Percentiles rank a stretch among this genome's conserved stretches.
These are phyloP conservation scores for Macaria notata DNA, from an alignment of 2,888 invertebrate genomes.

Conservation along the genomic window DNA sequence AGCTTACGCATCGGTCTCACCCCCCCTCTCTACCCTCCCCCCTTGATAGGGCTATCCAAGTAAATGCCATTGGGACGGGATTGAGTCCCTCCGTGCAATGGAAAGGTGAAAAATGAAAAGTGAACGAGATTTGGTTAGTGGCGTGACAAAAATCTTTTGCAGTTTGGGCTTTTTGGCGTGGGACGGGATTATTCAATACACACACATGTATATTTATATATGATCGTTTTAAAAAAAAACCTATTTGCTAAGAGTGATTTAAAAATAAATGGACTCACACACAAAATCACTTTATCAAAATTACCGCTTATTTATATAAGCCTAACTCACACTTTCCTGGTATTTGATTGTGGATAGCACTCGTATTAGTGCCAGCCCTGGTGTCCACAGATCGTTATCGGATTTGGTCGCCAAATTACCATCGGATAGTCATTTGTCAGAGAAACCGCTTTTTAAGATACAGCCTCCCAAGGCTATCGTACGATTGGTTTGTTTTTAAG, in stretches of 20 bases:
- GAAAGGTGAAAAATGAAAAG: slow-evolving; percentile 1
- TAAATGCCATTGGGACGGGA: slow-evolving; percentile 4
- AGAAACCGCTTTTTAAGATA: slow-evolving; percentile 6
- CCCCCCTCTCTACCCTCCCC: not conserved
- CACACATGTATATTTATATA: too few species aligned
- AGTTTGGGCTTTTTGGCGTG: too few species aligned
- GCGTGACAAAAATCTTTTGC: not conserved
- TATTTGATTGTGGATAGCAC: not conserved
- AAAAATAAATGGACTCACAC: too few species aligned
- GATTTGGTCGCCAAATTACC: slow-evolving; percentile 13
- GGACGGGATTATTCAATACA: too few species aligned
- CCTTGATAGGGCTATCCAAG: slow-evolving; percentile 18
- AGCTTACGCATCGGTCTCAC: slow-evolving; percentile 16
- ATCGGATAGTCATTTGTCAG: slow-evolving; percentile 21
- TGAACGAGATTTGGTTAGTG: slow-evolving; percentile 1
- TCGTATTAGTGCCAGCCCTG: slow-evolving; percentile 9
- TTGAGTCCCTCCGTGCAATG: slow-evolving; percentile 11
- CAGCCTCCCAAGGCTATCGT: not conserved
- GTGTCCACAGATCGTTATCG: slow-evolving; percentile 16
- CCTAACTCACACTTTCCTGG: too few species aligned
- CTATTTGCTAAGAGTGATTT: too few species aligned
- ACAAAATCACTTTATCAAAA: too few species aligned
- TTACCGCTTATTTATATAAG: too few species aligned
- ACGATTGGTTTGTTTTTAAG: not conserved
- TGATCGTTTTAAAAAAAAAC: too few species aligned